Conservation (phyloP, 2,888 invertebrate genomes). For the Tenthredo livida region DNA sequence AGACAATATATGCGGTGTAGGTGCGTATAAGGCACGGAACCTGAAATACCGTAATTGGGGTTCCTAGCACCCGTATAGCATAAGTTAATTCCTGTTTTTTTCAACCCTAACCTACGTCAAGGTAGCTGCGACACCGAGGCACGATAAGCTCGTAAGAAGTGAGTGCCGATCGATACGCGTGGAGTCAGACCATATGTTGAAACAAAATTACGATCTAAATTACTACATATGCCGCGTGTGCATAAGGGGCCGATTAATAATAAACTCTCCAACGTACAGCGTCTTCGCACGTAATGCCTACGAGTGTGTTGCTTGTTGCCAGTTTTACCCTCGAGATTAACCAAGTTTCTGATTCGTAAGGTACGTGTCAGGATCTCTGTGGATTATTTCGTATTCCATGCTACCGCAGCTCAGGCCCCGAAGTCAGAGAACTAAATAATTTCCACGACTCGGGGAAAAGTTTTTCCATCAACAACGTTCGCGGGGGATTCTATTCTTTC, state of each 20-base stretch:
- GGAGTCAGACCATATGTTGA: constrained; percentile 60
- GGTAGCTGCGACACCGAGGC: constrained; percentile 45
- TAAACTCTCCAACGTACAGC: constrained; percentile 49
- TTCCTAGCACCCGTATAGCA: not conserved
- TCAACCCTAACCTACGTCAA: constrained; percentile 68
- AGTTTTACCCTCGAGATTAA: constrained; percentile 48
- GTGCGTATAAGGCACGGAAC: not conserved
- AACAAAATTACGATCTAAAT: constrained; percentile 51
- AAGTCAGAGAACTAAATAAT: constrained; percentile 42
- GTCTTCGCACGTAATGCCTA: constrained; percentile 38
- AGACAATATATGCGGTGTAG: not conserved
- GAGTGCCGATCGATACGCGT: constrained; percentile 66
- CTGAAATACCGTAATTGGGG: not conserved
- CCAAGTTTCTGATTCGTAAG: constrained; percentile 50
- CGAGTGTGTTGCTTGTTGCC: constrained; percentile 36
- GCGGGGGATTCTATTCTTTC: constrained; percentile 8
- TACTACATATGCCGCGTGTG: constrained; percentile 49
- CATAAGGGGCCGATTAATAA: constrained; percentile 52
- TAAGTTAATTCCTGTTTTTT: constrained; percentile 52
- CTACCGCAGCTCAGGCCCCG: constrained; percentile 4
- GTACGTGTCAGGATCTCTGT: constrained; percentile 48
- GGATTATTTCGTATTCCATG: constrained; percentile 43
- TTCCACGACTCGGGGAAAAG: constrained; percentile 20
- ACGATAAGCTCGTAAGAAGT: constrained; percentile 58
- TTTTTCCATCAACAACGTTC: constrained; percentile 43